Evolutionary conservation across 2,888 invertebrate species (phyloP), one percentile per base, ranked within the genome.

Genomic region (Beris chalybata): DNA sequence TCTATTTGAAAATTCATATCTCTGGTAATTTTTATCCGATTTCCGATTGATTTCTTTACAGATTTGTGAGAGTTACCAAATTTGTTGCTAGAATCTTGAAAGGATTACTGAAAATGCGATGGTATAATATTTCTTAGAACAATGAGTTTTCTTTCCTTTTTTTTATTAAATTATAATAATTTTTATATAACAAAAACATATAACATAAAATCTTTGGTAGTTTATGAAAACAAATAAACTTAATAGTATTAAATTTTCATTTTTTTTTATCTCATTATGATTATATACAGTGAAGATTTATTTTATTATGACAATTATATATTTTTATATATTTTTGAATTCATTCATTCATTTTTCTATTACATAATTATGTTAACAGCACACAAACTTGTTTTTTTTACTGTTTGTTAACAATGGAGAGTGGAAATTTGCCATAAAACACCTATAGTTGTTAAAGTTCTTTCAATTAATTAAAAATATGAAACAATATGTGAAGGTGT

Each of bases 101-200:
- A 22, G 22, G 22, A 22, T 22, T 22, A 22, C 22, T 22, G 22
- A 22, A 22, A 22, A 22, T 22, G 22, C 22, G 22, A 22, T 22
- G 22, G 22, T 22, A 7, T 38, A 11, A 11, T 45, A 58, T 30
- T 58, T 58, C 45, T 15, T 58, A 47, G 58, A 58, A 58, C 58
- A 58, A 45, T 47, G 56, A 58, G 9, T 58, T n/a, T 56, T 22
- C 22, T 22, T 56, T 47, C 58, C 9, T 58, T 29, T 7, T 57
- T 47, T 58, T 58, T 45, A 58, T 58, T 58, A 58, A 32, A 58
- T 58, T 3, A 15, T 44, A 43, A 44, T 43, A 30, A n/a, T 58
- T 47, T 47, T 45, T 45, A 45, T 58, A 22, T 58, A 58, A 58
- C 58, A 58, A 58, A 58, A 58, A 58, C 47, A 47, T 47, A 58